Conservation (phyloP, 1,140 invertebrate species). For the Eubasilissa regina region DNA sequence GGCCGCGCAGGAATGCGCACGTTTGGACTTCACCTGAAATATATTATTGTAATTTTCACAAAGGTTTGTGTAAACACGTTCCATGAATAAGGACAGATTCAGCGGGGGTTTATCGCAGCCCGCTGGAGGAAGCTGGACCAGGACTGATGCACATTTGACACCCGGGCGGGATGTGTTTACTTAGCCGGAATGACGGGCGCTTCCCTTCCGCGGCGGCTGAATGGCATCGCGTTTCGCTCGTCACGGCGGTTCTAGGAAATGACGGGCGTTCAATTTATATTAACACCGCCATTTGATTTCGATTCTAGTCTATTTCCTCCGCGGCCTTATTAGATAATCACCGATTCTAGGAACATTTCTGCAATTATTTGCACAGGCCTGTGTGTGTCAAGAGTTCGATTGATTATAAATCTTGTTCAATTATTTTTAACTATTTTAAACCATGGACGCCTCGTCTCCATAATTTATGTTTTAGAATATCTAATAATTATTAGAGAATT, state of each 20-base stretch:
- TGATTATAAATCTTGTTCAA: slow-evolving; percentile 4
- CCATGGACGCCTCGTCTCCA: no score
- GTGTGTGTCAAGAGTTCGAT: slow-evolving; percentile 20
- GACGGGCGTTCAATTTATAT: slow-evolving; percentile 1
- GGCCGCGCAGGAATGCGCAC: slow-evolving; percentile 22
- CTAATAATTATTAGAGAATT: no score
- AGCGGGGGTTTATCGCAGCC: slow-evolving; percentile 16
- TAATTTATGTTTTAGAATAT: no score
- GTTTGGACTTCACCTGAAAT: slow-evolving; percentile 36
- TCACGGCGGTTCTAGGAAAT: slow-evolving; percentile 28
- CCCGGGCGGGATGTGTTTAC: slow-evolving; percentile 58
- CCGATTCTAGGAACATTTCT: slow-evolving; percentile 34
- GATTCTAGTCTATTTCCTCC: slow-evolving; percentile 26
- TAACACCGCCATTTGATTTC: slow-evolving; percentile 26
- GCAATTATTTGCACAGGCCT: slow-evolving; percentile 20
- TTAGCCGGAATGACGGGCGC: slow-evolving; percentile 52
- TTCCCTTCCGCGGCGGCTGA: not conserved
- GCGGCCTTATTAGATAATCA: slow-evolving; percentile 23
- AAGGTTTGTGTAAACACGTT: slow-evolving; percentile 56
- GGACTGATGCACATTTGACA: slow-evolving; percentile 50
- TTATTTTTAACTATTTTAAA: not conserved
- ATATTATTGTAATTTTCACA: slow-evolving; percentile 45
- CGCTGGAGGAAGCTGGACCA: not conserved
- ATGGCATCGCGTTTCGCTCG: slow-evolving; percentile 1
- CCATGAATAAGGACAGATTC: slow-evolving; percentile 48